A percentile compares a stretch with the other conserved stretches of the same genome.
Conservation (phyloP, 2,797 vertebrate species). For the Lophotriccus pileatus region DNA sequence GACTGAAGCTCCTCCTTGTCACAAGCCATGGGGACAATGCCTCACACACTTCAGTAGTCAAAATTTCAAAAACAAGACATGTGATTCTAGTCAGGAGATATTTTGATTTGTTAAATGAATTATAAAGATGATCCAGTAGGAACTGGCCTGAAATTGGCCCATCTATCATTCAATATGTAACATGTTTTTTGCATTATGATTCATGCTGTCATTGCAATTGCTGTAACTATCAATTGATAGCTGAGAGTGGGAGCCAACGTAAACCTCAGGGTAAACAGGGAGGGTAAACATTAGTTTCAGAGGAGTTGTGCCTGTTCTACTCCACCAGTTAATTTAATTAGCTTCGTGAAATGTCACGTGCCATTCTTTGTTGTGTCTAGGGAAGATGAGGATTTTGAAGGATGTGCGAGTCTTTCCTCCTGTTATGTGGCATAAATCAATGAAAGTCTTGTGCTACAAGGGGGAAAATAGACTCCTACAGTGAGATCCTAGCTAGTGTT, state of each 20-base stretch:
- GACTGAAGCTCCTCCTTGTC: neutral
- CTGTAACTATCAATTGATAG: neutral
- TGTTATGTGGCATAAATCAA: neutral
- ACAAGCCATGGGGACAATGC: neutral
- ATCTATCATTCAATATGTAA: conserved; percentile 14
- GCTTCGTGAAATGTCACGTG: neutral
- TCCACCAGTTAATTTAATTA: neutral
- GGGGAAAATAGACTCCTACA: neutral
- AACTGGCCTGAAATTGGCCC: neutral
- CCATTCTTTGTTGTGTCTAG: neutral
- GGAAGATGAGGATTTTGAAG: neutral
- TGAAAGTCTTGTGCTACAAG: neutral
- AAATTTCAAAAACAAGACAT: neutral
- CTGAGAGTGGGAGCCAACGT: neutral
- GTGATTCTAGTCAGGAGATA: conserved; percentile 1
- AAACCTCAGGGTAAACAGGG: neutral
- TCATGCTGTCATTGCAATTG: conserved; percentile 1
- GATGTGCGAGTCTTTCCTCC: neutral
- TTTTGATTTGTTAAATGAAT: neutral
- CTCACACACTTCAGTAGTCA: neutral
- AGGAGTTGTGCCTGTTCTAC: neutral
- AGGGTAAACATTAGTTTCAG: neutral
- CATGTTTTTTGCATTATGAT: conserved; percentile 38
- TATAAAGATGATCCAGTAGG: conserved; percentile 6
- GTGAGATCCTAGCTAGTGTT: neutral